Evolutionary conservation across 2,797 vertebrate species (phyloP).

Genomic region (Chaetodon trifasciatus): DNA sequence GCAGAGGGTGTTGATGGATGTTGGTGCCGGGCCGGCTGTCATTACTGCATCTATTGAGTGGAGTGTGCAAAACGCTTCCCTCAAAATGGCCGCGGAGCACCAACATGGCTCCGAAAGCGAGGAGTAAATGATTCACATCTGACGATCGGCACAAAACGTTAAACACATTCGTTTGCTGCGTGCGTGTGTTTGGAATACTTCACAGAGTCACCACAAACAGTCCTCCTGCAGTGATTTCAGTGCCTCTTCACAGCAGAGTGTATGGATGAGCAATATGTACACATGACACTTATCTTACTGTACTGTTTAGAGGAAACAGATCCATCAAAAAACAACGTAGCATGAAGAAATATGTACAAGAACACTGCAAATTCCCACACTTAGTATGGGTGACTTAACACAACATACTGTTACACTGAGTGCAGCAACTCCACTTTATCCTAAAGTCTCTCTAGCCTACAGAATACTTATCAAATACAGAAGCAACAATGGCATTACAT

Average conservation of each 20-base stretch:
- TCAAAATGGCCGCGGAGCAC: conserved; percentile 81
- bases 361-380: conserved; percentile 64
- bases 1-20: conserved; percentile 78
- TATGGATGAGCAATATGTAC: conserved; percentile 53
- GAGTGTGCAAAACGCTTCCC: conserved; percentile 41
- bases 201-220: conserved; percentile 13
- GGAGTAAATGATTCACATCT: conserved; percentile 53
- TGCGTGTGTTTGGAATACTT: conserved; percentile 39
- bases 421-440: conserved; percentile 36
- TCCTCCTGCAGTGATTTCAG: conserved; percentile 14
- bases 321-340: conserved; percentile 7
- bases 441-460: conserved; percentile 59
- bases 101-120: conserved; percentile 72
- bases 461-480: conserved; percentile 65
- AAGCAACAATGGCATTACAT: conserved; percentile 69
- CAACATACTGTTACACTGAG: conserved; percentile 55
- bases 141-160: conserved; percentile 40
- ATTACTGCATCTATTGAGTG: conserved; percentile 64
- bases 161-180: conserved; percentile 60
- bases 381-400: conserved; percentile 45
- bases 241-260: conserved; percentile 36
- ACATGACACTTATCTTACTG: conserved; percentile 31
- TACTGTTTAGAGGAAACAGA: conserved; percentile 29
- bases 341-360: conserved; percentile 54
- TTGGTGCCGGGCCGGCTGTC: conserved; percentile 54